These are phyloP conservation scores for Oryzias javanicus DNA, from an alignment of 2,113 vertebrate genomes.

Conservation along the genomic window DNA sequence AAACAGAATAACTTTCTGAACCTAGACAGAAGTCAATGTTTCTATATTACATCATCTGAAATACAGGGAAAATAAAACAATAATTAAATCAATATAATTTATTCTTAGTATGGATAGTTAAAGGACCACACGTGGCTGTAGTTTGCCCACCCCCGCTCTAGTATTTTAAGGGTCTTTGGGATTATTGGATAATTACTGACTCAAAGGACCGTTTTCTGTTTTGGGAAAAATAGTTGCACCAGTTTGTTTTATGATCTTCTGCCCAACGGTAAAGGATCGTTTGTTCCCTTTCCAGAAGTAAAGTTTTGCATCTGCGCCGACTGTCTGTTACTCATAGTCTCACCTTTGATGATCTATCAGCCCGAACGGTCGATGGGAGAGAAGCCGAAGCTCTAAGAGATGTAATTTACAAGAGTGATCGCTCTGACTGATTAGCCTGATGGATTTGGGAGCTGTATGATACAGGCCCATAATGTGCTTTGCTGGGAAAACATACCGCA, in stretches of 20 bases:
- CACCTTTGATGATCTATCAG: conserved; percentile 57
- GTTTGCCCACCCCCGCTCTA: too few species aligned
- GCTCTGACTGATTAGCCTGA: conserved; percentile 43
- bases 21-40: too few species aligned
- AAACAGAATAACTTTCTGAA: too few species aligned
- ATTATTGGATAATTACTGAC: conserved; percentile 11
- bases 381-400: conserved; percentile 29
- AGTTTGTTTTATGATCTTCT: conserved; percentile 61
- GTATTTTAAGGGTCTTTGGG: background rate
- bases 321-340: conserved; percentile 53
- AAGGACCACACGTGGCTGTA: too few species aligned
- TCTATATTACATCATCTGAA: too few species aligned
- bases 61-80: too few species aligned
- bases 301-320: conserved; percentile 53
- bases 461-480: conserved; percentile 33
- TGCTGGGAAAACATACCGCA: conserved; percentile 36
- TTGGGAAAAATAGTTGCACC: conserved; percentile 55
- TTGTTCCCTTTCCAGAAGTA: conserved; percentile 47
- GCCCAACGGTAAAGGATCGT: conserved; percentile 37
- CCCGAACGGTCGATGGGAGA: conserved; percentile 36
- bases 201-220: conserved; percentile 53
- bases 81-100: too few species aligned
- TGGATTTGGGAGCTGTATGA: conserved; percentile 35
- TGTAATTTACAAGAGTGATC: conserved; percentile 44
- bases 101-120: too few species aligned